Evolutionary conservation across 2,888 invertebrate genomes (phyloP).

Genomic region (Tetranychus truncatus): DNA sequence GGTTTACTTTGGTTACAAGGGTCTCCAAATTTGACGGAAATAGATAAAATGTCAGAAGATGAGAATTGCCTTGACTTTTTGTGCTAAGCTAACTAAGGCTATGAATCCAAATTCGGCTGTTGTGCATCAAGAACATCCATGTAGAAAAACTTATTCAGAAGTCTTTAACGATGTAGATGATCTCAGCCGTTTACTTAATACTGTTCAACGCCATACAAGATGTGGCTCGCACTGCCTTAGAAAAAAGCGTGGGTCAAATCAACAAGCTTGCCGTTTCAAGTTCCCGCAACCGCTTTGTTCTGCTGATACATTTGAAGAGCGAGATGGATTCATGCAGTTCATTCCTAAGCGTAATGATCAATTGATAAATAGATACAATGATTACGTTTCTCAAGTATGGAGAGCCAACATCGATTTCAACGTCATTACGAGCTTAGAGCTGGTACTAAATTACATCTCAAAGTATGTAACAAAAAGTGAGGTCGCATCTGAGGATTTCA

Average conservation of each 20-base stretch:
- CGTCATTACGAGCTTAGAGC: conserved; percentile 6
- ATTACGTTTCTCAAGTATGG: conserved; percentile 20
- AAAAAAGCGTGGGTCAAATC: neutral
- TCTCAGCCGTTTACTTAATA: no score
- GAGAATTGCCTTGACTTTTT: neutral
- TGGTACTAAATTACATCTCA: conserved; percentile 21
- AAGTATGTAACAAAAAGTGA: conserved; percentile 21
- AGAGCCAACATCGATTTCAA: conserved; percentile 22
- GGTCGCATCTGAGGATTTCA: conserved; percentile 3
- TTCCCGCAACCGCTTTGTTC: conserved; percentile 17
- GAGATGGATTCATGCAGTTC: conserved; percentile 8
- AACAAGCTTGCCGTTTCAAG: conserved; percentile 18
- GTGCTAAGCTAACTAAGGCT: conserved; percentile 1
- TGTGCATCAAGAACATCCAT: no score
- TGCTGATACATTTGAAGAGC: neutral
- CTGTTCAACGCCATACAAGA: conserved; percentile 16
- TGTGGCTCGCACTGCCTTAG: conserved; percentile 17
- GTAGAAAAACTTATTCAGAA: no score
- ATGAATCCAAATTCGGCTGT: conserved; percentile 17
- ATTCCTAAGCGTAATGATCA: conserved; percentile 18
- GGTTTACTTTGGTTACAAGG: conserved; percentile 22
- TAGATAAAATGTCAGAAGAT: conserved; percentile 7
- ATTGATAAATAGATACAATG: conserved; percentile 14
- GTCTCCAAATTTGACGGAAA: conserved; percentile 18
- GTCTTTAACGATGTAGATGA: no score